Evolutionary conservation across 1,140 invertebrate species (phyloP).

Genomic region (Uloborus diversus): DNA sequence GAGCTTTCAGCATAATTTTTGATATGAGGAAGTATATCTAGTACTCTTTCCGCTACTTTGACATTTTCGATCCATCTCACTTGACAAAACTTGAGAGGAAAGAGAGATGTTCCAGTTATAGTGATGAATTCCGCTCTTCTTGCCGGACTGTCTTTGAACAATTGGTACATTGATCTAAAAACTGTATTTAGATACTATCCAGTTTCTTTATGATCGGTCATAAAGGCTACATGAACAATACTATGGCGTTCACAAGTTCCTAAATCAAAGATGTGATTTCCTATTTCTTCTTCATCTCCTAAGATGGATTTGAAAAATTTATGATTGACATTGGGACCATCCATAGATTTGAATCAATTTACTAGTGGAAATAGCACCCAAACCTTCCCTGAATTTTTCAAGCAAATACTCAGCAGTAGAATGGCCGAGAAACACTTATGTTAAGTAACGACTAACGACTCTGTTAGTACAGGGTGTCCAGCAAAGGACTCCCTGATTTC

Average conservation of each 20-base stretch:
- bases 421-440: neutral
- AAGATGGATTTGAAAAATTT: neutral
- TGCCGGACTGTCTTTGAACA: too few species aligned
- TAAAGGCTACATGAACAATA: neutral
- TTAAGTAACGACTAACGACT: neutral
- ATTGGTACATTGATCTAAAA: too few species aligned
- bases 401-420: neutral
- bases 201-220: too few species aligned
- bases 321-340: neutral
- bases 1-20: neutral
- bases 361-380: neutral
- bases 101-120: too few species aligned
- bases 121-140: too few species aligned
- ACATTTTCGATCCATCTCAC: too few species aligned
- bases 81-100: too few species aligned
- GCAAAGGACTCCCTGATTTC: too few species aligned
- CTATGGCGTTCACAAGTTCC: neutral
- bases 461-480: too few species aligned
- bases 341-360: neutral
- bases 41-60: too few species aligned
- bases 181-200: too few species aligned
- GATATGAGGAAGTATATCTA: too few species aligned
- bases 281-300: neutral
- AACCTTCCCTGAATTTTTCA: neutral
- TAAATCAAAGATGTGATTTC: neutral